A percentile compares a stretch with the other conserved stretches of the same genome.
phyloP scores from a whole-genome alignment of 2,888 invertebrate genomes.

The Biston stratarius region DNA sequence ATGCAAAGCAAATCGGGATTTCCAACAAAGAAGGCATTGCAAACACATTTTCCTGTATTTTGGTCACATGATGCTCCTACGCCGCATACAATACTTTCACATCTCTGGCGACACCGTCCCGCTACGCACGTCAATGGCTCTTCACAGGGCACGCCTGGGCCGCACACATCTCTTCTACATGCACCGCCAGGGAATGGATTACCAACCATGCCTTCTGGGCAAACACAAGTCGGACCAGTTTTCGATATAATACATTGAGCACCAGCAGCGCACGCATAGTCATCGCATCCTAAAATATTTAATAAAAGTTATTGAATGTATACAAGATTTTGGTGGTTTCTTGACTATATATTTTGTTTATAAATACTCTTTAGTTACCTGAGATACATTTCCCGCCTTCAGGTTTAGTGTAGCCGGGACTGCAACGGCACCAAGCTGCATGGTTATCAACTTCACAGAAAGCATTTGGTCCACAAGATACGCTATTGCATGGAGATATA shows the following conservation, averaged over 20 bases:
- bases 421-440: conserved; percentile 95
- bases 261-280: conserved; percentile 92
- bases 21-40: conserved; percentile 95
- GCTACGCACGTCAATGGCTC: conserved; percentile 93
- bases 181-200: conserved; percentile 97
- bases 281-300: conserved; percentile 89
- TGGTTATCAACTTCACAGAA: conserved; percentile 95
- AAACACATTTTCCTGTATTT: conserved; percentile 93
- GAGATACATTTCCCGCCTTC: conserved; percentile 94
- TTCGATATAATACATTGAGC: conserved; percentile 95
- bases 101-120: conserved; percentile 95
- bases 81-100: conserved; percentile 95
- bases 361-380: conserved; percentile 79
- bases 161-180: conserved; percentile 94
- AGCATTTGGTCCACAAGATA: conserved; percentile 94
- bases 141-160: conserved; percentile 91
- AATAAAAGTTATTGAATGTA: background rate
- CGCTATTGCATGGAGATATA: conserved; percentile 91
- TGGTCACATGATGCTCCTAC: conserved; percentile 95
- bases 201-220: conserved; percentile 94
- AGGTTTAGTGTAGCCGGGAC: conserved; percentile 92
- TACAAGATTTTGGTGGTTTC: background rate
- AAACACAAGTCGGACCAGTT: conserved; percentile 95
- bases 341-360: background rate
- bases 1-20: conserved; percentile 96